phyloP scores from a whole-genome alignment of 2,888 invertebrate species.

The Coecobrya sp. region DNA sequence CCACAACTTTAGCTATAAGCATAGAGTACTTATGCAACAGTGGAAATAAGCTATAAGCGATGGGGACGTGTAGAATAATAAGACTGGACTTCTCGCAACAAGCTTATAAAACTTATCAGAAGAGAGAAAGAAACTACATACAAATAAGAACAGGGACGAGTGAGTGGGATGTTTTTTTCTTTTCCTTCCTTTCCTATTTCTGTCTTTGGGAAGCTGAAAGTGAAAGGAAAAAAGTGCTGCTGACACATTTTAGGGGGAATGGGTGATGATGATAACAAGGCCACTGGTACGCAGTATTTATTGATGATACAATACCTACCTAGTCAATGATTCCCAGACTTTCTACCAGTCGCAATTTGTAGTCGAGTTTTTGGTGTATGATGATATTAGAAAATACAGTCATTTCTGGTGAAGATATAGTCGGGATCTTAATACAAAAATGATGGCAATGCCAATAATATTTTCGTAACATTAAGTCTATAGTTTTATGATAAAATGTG shows the following conservation, averaged over 20 bases:
- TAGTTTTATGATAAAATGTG: background rate
- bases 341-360: background rate
- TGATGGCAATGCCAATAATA: constrained; percentile 70
- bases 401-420: background rate
- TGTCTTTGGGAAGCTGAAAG: constrained; percentile 10
- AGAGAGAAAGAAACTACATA: background rate
- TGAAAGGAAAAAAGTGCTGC: constrained; percentile 40
- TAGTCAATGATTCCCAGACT: background rate
- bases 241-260: constrained; percentile 50
- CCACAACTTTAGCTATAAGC: constrained; percentile 65
- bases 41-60: background rate
- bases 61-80: background rate
- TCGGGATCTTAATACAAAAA: background rate
- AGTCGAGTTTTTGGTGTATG: background rate
- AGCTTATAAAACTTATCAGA: constrained; percentile 7
- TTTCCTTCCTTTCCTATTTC: constrained; percentile 14
- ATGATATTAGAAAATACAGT: background rate
- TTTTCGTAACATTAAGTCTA: constrained; percentile 8
- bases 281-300: constrained; percentile 4
- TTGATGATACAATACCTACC: background rate
- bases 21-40: constrained; percentile 53
- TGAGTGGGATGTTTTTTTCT: constrained; percentile 19
- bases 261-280: constrained; percentile 40
- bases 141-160: constrained; percentile 9
- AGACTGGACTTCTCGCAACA: constrained; percentile 40